Evolutionary conservation across 92 coral and sea anemone species (phyloP).

Genomic region (Blastomussa wellsi): DNA sequence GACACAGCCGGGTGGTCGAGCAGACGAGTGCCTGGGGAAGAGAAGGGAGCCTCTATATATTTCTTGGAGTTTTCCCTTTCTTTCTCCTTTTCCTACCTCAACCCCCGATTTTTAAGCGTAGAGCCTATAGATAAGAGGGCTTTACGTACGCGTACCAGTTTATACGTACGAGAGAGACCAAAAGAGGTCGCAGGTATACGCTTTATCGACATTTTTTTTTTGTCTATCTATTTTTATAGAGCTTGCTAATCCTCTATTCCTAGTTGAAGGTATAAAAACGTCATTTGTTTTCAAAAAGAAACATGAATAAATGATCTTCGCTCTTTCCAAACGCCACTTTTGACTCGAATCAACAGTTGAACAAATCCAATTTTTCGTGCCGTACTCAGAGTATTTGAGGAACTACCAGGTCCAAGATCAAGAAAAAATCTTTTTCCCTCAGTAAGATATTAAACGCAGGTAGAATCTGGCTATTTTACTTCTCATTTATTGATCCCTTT

Average conservation of each 20-base stretch:
- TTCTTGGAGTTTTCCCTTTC: not conserved
- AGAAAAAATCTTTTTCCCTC: not conserved
- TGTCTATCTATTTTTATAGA: too few species aligned
- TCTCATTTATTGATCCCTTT: too few species aligned
- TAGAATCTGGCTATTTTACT: not conserved
- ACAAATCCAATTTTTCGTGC: too few species aligned
- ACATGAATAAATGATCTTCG: not conserved
- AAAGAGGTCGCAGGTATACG: too few species aligned
- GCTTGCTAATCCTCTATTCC: too few species aligned
- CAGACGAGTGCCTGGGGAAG: not conserved
- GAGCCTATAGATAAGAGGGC: not conserved
- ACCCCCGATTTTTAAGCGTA: not conserved
- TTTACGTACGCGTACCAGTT: too few species aligned
- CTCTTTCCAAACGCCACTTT: not conserved
- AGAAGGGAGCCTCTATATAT: not conserved
- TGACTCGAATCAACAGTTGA: too few species aligned
- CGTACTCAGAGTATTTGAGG: too few species aligned
- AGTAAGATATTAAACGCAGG: not conserved
- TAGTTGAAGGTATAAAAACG: too few species aligned
- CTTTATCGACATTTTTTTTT: too few species aligned
- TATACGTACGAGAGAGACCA: too few species aligned
- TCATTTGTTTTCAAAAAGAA: not conserved
- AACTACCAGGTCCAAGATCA: not conserved
- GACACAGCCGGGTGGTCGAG: not conserved
- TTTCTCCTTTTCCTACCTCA: not conserved